Evolutionary conservation across 2,113 vertebrate species (phyloP), one percentile per base, ranked within the genome.

Genomic region (Chinchilla lanigera): DNA sequence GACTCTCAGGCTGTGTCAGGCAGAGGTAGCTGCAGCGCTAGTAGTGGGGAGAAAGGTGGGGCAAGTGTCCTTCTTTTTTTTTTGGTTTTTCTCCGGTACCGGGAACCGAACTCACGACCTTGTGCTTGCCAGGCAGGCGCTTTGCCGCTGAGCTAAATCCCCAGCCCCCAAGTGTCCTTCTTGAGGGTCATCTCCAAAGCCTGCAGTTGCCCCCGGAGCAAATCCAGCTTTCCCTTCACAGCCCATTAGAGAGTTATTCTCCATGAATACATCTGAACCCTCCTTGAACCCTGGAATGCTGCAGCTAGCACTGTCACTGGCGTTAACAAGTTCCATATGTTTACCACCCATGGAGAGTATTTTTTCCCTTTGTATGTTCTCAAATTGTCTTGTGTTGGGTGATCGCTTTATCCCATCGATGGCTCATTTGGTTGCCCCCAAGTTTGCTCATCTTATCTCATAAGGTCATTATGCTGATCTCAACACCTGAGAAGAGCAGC

Each of bases 231-330:
- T 50, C 41, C 47, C 82, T 88, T 71, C 75, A 50, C 60, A 69
- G 88, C 50, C 11, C 1, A 35, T 54, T 71, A 35, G 54, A 86
- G 71, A 89, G 38, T 56, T 75, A 17, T 30, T 86, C 63, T 88
- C 38, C 54, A 65, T 1, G n/a, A 44, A 58, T 5, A 41, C n/a
- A 11, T 93, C 54, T 95, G 96, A 97, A 86, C 96, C 92, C 56
- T 94, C 84, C 86, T 38, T 95, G 96, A 97, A 95, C 93, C 54
- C 56, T 56, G 89, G 56, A 80, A 54, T 26, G 73, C 52, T 95
- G 90, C 80, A 71, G 84, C 81, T 1, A 63, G 41, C 44, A 30
- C 41, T 56, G 86, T 75, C 86, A 61, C 89, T 28, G 56, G 65
- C 75, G 41, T 92, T 95, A 96, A 97, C 28, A 3, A 12, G 56